Base-by-base conservation (phyloP, 2,113 vertebrate genomes). In the Scomber scombrus region DNA sequence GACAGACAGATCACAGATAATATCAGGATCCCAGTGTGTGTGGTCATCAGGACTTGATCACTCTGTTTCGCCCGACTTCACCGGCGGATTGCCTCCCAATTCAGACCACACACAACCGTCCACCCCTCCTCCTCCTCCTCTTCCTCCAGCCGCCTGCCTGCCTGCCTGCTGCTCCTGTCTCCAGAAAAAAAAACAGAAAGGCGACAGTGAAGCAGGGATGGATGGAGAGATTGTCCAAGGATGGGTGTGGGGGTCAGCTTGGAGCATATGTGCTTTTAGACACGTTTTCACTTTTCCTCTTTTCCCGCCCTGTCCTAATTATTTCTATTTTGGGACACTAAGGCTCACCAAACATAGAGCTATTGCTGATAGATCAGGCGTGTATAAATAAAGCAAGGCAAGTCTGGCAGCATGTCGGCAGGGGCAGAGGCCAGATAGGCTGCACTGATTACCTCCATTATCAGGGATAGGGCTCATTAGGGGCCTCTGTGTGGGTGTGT, bases 231-330 rank as follows among this genome's bases (percentile, higher is more conserved):
- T 80, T 86, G 86, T 58, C 62, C 45, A 68, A 72, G 71, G 18
- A 80, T 15, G 58, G 74, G 73, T 57, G 21, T 49, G 50, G 62
- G 65, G 49, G 63, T 75, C 84, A 34, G 7, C 63, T 73, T 5
- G 3, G 76, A 88, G 90, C 13, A 29, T 89, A 94, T 89, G 91
- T 82, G 56, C 84, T 15, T 82, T 89, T 65, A 71, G 82, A 95
- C 95, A 95, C 93, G 93, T 95, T 95, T 95, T 94, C 93, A 87
- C 90, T 94, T 80, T 94, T 94, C 92, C 94, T 92, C 91, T 77
- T 87, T 91, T 92, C 85, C 94, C 87, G 82, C 92, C 94, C 93
- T 90, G 87, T 85, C 82, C 90, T 94, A 94, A 95, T 95, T 95
- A 93, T 89, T 85, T 89, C 93, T 94, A 93, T 94, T 95, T 89